Percentiles rank a stretch among this genome's conserved stretches.
These are phyloP conservation scores for Andrena chrysosceles DNA, from an alignment of 2,888 invertebrate species.

Conservation along the genomic window DNA sequence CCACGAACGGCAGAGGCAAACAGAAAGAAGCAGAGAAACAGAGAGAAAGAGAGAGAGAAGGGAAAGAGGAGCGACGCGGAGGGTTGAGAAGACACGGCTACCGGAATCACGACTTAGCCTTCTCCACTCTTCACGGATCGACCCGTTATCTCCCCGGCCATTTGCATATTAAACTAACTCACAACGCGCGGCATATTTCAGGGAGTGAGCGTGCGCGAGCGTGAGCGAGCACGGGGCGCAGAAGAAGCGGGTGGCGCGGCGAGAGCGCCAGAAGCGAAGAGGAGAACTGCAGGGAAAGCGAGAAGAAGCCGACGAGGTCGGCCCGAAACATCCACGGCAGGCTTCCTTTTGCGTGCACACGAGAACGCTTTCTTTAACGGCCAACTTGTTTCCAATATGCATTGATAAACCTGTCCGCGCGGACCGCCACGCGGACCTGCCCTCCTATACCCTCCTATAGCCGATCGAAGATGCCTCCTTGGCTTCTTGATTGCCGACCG, in stretches of 20 bases:
- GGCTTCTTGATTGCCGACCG: constrained; percentile 72
- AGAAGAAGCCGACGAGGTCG: constrained; percentile 11
- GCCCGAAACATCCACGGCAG: constrained; percentile 49
- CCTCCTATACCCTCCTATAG: constrained; percentile 35
- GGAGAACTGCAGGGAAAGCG: constrained; percentile 7
- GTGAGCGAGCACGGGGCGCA: constrained; percentile 25
- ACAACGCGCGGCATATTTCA: constrained; percentile 82
- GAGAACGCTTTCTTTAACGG: constrained; percentile 72
- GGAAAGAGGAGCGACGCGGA: constrained; percentile 62
- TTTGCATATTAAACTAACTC: constrained; percentile 85
- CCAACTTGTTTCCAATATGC: constrained; percentile 80
- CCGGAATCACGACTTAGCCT: constrained; percentile 84
- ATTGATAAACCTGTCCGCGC: constrained; percentile 79
- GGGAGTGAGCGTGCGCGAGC: constrained; percentile 28
- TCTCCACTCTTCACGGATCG: constrained; percentile 82
- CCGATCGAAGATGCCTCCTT: constrained; percentile 57
- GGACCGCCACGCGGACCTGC: constrained; percentile 51
- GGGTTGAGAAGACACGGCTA: constrained; percentile 82
- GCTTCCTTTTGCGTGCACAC: constrained; percentile 60
- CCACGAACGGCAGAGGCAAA: too few relatives aligned
- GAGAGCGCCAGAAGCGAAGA: constrained; percentile 1
- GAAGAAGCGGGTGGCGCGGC: constrained; percentile 4
- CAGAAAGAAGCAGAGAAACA: constrained; percentile 8
- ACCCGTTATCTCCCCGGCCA: constrained; percentile 82
- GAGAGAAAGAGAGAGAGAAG: constrained; percentile 46